Conservation (phyloP, 2,888 invertebrate genomes). For the Ormyrus rosae region DNA sequence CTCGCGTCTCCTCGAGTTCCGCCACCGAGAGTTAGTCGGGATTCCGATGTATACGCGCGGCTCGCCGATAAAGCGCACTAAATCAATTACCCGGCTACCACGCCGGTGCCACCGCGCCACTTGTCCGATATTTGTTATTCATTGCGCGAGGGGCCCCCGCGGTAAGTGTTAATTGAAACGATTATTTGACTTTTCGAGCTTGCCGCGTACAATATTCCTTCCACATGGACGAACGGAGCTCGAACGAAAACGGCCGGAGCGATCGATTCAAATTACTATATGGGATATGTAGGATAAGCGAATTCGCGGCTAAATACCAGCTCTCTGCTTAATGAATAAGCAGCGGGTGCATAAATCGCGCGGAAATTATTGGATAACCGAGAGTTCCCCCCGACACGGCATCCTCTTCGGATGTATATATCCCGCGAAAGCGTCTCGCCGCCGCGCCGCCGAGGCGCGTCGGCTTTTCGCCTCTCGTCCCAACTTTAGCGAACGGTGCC, state of each 20-base stretch:
- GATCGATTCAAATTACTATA: too few relatives aligned
- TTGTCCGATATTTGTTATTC: constrained; percentile 40
- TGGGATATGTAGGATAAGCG: too few relatives aligned
- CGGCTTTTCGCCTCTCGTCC: constrained; percentile 8
- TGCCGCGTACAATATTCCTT: too few relatives aligned
- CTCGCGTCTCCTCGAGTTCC: background rate
- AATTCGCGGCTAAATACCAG: too few relatives aligned
- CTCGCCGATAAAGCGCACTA: constrained; percentile 23
- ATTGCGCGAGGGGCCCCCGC: background rate
- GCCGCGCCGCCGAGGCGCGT: background rate
- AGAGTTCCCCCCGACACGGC: background rate
- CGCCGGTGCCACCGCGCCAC: background rate
- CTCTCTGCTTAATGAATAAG: too few relatives aligned
- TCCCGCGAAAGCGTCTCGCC: constrained; percentile 29
- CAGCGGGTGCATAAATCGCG: background rate
- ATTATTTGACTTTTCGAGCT: too few relatives aligned
- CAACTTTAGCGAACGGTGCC: constrained; percentile 40
- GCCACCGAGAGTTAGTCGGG: background rate
- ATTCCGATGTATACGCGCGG: constrained; percentile 32
- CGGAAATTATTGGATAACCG: constrained; percentile 22
- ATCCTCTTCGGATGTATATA: constrained; percentile 4
- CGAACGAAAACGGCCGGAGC: too few relatives aligned
- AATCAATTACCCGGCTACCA: constrained; percentile 42
- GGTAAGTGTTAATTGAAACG: too few relatives aligned
- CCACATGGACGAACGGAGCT: too few relatives aligned